Evolutionary conservation across 2,888 invertebrate species (phyloP).

Genomic region (Drosophila longiperda): DNA sequence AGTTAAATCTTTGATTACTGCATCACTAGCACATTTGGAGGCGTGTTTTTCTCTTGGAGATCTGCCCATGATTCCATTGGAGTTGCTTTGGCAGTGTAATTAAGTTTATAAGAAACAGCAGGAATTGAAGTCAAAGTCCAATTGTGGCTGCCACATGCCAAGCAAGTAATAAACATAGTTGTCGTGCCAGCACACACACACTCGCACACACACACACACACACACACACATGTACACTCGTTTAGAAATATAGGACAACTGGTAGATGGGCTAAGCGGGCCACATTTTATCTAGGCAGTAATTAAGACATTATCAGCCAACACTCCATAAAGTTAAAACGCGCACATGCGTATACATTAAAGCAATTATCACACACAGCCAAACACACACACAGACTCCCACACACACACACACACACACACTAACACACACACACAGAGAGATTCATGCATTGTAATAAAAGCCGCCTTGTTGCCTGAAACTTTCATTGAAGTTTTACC

Average conservation of each 20-base stretch:
- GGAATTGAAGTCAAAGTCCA: conserved; percentile 43
- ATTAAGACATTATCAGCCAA: conserved; percentile 80
- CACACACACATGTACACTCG: not conserved
- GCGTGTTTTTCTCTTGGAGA: conserved; percentile 7
- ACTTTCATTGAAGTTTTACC: conserved; percentile 69
- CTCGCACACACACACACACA: not conserved
- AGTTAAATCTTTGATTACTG: conserved; percentile 50
- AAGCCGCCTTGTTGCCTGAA: conserved; percentile 35
- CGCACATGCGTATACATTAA: conserved; percentile 78
- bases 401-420: conserved; percentile 5
- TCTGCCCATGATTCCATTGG: conserved; percentile 33
- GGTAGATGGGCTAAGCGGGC: conserved; percentile 59
- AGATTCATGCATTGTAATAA: conserved; percentile 12
- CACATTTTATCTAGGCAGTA: conserved; percentile 77
- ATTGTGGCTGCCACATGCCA: conserved; percentile 54
- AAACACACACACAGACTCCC: conserved; percentile 4
- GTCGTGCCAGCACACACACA: conserved; percentile 57
- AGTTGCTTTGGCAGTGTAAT: conserved; percentile 54
- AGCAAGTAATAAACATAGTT: conserved; percentile 74
- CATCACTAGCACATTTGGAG: conserved; percentile 24
- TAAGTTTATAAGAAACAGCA: conserved; percentile 67
- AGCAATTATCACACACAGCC: conserved; percentile 73
- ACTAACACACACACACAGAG: conserved; percentile 10
- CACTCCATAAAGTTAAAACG: conserved; percentile 80
- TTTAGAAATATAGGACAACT: conserved; percentile 29